phyloP scores from a whole-genome alignment of 2,888 invertebrate genomes.

The Pristionchus arcanus region DNA sequence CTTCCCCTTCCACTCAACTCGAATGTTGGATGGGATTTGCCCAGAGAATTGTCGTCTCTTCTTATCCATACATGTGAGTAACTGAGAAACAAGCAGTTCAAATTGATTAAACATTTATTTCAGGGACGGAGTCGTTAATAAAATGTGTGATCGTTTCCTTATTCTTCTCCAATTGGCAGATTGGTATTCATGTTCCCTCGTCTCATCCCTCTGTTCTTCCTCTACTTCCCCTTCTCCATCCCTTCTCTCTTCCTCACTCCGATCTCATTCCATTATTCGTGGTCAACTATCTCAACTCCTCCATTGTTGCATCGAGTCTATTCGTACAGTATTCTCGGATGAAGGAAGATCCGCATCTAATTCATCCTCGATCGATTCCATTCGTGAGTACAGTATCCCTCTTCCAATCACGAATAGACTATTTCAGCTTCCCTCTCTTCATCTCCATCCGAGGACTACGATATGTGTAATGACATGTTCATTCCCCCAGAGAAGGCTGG shows the following conservation, averaged over 20 bases:
- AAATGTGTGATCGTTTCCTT: conserved; percentile 66
- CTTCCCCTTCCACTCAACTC: conserved; percentile 62
- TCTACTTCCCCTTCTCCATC: conserved; percentile 6
- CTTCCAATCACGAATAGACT: not conserved
- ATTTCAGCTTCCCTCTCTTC: conserved; percentile 49
- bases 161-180: conserved; percentile 66
- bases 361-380: conserved; percentile 58
- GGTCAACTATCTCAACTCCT: conserved; percentile 60
- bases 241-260: not conserved
- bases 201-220: conserved; percentile 36
- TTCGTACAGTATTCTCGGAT: conserved; percentile 61
- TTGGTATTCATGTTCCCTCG: conserved; percentile 57
- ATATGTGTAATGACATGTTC: conserved; percentile 49
- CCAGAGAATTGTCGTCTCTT: conserved; percentile 61
- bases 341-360: conserved; percentile 59
- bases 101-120: not conserved
- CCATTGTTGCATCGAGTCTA: conserved; percentile 66
- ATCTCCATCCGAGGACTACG: conserved; percentile 45
- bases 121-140: conserved; percentile 61
- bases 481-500: conserved; percentile 54
- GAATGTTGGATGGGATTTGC: conserved; percentile 72
- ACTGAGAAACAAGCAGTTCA: no score
- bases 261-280: conserved; percentile 57
- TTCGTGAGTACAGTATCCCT: conserved; percentile 48
- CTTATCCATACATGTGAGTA: conserved; percentile 66